phyloP scores from a whole-genome alignment of 2,888 invertebrate genomes.

The Chrysina gloriosa region DNA sequence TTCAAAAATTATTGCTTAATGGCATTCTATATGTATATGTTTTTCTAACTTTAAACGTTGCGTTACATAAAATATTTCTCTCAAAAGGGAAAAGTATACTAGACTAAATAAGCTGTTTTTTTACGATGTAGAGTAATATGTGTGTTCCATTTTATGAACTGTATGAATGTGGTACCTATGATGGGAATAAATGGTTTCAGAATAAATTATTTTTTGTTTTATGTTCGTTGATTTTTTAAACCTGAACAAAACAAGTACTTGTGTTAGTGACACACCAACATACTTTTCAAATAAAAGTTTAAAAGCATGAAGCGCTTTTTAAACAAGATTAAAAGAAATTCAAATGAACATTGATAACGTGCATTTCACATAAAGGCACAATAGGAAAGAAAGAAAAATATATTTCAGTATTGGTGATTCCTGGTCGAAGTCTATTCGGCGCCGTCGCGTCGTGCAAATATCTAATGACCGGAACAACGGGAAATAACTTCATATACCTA shows the following conservation, averaged over 20 bases:
- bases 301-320: too few relatives aligned
- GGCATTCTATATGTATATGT: constrained; percentile 26
- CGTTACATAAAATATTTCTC: too few relatives aligned
- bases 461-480: too few relatives aligned
- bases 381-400: too few relatives aligned
- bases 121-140: constrained; percentile 41
- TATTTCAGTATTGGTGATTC: too few relatives aligned
- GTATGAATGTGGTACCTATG: constrained; percentile 44
- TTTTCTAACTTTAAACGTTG: constrained; percentile 23
- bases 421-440: too few relatives aligned
- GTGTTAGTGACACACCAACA: background rate
- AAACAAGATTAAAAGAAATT: too few relatives aligned
- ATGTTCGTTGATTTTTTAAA: constrained; percentile 24
- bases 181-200: constrained; percentile 46
- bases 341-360: too few relatives aligned
- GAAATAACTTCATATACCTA: too few relatives aligned
- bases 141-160: constrained; percentile 45
- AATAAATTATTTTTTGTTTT: constrained; percentile 36
- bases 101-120: constrained; percentile 41
- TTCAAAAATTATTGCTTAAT: constrained; percentile 18
- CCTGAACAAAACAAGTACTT: background rate
- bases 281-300: background rate
- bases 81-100: constrained; percentile 24
- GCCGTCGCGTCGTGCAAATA: too few relatives aligned
- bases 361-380: too few relatives aligned